Conservation (phyloP, 2,797 vertebrate genomes). For the Myotis planiceps region DNA sequence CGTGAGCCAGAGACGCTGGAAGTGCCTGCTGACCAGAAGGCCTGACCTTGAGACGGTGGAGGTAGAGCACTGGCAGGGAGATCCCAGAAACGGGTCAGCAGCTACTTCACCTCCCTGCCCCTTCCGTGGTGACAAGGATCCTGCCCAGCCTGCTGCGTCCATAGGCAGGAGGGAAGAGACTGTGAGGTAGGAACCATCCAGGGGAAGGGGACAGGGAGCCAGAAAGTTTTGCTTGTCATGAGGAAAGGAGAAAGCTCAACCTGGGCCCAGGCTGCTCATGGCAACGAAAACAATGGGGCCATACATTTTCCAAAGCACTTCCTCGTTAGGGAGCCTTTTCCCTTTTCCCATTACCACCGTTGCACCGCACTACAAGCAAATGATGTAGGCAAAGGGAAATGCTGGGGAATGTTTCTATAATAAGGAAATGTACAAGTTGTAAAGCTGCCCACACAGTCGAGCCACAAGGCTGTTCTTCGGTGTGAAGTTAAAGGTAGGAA, state of each 20-base stretch:
- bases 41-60: not conserved
- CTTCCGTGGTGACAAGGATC: not conserved
- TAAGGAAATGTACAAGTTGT: not conserved
- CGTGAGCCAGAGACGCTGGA: not conserved
- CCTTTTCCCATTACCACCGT: not conserved
- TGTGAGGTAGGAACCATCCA: not conserved
- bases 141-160: not conserved
- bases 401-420: not conserved
- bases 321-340: not conserved
- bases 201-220: not conserved
- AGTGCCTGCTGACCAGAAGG: not conserved
- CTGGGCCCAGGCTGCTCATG: not conserved
- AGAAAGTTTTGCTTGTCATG: not conserved
- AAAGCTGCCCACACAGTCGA: not conserved
- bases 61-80: not conserved
- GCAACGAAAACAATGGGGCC: not conserved
- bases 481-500: constrained; percentile 16
- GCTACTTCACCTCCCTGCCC: not conserved
- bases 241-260: constrained; percentile 15
- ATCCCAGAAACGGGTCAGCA: not conserved
- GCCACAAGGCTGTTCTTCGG: not conserved
- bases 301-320: not conserved
- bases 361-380: not conserved
- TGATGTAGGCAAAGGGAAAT: not conserved
- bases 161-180: not conserved